Evolutionary conservation across 2,888 invertebrate genomes (phyloP).

Genomic region (Drosophila anomelani): DNA sequence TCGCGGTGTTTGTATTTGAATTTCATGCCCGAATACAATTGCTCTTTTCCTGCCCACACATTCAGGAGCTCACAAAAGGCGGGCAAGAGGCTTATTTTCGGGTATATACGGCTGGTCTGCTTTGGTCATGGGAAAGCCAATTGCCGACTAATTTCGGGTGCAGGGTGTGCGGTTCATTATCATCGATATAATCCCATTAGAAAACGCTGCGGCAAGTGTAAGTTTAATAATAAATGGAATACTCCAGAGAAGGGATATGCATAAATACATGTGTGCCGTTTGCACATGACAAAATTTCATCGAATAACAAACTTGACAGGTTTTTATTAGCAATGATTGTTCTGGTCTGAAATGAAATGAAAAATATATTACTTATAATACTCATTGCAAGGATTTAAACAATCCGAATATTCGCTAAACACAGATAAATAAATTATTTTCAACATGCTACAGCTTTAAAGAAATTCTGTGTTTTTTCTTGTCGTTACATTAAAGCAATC

Average conservation of each 20-base stretch:
- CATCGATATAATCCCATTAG: constrained; percentile 65
- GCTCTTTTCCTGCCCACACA: constrained; percentile 70
- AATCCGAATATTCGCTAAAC: background rate
- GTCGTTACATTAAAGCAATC: background rate
- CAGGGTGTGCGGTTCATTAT: constrained; percentile 69
- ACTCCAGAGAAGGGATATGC: constrained; percentile 18
- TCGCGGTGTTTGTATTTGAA: constrained; percentile 72
- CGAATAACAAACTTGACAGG: background rate
- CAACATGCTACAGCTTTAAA: background rate
- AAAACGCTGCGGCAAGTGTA: constrained; percentile 57
- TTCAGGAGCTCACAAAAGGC: constrained; percentile 47
- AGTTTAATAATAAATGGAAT: constrained; percentile 24
- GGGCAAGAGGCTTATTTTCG: constrained; percentile 68
- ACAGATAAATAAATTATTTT: background rate
- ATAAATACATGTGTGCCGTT: constrained; percentile 23
- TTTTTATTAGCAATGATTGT: constrained; percentile 5
- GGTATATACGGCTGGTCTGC: constrained; percentile 54
- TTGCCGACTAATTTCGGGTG: constrained; percentile 46
- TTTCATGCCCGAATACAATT: constrained; percentile 67
- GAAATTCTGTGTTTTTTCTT: too few relatives aligned
- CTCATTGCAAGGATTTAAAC: too few relatives aligned
- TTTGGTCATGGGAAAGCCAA: constrained; percentile 73
- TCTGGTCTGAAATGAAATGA: too few relatives aligned
- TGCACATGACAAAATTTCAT: constrained; percentile 25
- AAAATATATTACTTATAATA: too few relatives aligned